Evolutionary conservation across 1,140 invertebrate genomes (phyloP).

Genomic region (Oncopodura yosiiana): DNA sequence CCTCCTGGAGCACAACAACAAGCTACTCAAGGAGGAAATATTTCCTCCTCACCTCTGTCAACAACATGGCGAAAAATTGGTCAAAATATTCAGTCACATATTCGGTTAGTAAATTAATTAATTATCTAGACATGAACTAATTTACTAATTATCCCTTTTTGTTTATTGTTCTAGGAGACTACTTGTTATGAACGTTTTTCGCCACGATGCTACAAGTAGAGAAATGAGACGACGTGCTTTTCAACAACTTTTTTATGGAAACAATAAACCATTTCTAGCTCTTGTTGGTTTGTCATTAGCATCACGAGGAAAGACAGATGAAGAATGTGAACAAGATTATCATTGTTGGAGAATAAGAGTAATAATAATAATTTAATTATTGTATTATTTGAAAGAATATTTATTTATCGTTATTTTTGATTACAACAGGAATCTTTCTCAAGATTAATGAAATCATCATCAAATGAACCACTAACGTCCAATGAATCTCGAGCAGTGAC

Average conservation of each 20-base stretch:
- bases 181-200: slow-evolving; percentile 58
- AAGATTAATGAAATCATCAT: neutral
- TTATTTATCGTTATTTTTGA: too few species aligned
- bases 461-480: neutral
- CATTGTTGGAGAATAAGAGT: slow-evolving; percentile 68
- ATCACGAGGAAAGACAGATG: slow-evolving; percentile 57
- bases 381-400: neutral
- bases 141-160: neutral
- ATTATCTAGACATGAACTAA: neutral
- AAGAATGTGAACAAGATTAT: slow-evolving; percentile 66
- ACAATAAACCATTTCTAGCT: slow-evolving; percentile 60
- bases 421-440: too few species aligned
- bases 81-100: slow-evolving; percentile 18
- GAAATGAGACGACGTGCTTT: slow-evolving; percentile 53
- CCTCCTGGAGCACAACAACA: slow-evolving; percentile 4
- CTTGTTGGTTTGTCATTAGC: slow-evolving; percentile 61
- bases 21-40: neutral
- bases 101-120: slow-evolving; percentile 5
- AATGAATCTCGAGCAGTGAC: neutral
- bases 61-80: slow-evolving; percentile 19
- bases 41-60: too few species aligned
- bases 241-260: slow-evolving; percentile 52
- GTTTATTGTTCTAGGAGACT: slow-evolving; percentile 37
- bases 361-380: slow-evolving; percentile 23
- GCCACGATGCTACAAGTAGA: slow-evolving; percentile 54